Conservation (phyloP, 2,888 invertebrate species). For the Hirudinaria manillensis region DNA sequence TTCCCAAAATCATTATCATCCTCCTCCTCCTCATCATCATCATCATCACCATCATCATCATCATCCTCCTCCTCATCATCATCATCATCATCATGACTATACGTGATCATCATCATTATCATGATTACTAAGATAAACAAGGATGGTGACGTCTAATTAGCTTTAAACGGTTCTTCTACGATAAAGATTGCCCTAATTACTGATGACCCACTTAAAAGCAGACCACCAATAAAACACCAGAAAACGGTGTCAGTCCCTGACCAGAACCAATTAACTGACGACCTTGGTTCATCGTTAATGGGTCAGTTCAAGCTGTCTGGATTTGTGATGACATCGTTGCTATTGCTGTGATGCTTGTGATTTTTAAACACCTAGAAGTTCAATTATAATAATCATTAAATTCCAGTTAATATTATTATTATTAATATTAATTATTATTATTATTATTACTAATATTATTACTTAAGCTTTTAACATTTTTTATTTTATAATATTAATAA, state of each 20-base stretch:
- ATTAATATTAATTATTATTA: background rate
- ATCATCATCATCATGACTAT: no score
- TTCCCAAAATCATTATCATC: background rate
- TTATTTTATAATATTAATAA: background rate
- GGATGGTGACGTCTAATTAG: no score
- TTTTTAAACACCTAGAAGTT: background rate
- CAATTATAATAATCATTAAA: background rate
- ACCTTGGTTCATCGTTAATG: background rate
- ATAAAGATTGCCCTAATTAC: no score
- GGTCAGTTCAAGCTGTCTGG: background rate
- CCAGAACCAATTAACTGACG: background rate
- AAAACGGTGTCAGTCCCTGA: no score
- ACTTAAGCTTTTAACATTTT: background rate
- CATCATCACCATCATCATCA: conserved; percentile 17
- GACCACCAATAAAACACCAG: no score
- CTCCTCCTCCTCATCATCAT: background rate
- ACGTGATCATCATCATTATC: no score
- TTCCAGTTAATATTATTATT: background rate
- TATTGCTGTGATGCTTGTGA: background rate
- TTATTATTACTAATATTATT: conserved; percentile 1
- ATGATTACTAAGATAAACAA: no score
- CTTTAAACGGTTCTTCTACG: no score
- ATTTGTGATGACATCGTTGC: background rate
- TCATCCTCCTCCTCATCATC: conserved; percentile 24
- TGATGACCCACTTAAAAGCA: no score